Percentiles rank a stretch among this genome's conserved stretches.
Evolutionary conservation across 2,888 invertebrate genomes (phyloP).

Genomic region (Julus scandinavius): DNA sequence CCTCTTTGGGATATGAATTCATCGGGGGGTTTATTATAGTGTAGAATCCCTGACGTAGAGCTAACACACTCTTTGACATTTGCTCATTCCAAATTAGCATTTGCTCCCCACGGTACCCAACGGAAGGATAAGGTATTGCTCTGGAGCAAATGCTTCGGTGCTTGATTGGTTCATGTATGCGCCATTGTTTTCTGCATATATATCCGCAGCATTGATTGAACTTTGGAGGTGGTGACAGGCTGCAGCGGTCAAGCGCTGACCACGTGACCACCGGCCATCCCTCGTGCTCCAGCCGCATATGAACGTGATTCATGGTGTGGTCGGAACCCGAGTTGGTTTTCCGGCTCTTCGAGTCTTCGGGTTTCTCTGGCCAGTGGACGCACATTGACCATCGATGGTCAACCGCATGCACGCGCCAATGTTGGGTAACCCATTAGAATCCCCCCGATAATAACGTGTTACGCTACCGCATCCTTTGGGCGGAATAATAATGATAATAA

Average conservation of each 20-base stretch:
- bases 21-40: too few species aligned
- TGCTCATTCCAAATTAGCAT: too few species aligned
- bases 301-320: slow-evolving; percentile 28
- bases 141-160: too few species aligned
- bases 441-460: slow-evolving; percentile 1
- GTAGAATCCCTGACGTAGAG: too few species aligned
- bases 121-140: too few species aligned
- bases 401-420: neutral
- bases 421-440: slow-evolving; percentile 18
- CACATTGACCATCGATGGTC: slow-evolving; percentile 16
- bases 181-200: neutral
- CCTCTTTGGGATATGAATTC: too few species aligned
- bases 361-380: neutral
- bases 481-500: neutral
- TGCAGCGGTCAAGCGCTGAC: neutral
- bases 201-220: neutral
- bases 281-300: neutral
- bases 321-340: neutral
- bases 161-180: neutral
- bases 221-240: neutral
- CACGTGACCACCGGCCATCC: neutral
- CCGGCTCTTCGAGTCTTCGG: slow-evolving; percentile 31
- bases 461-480: neutral
- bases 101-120: too few species aligned
- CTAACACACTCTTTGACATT: too few species aligned